Percentiles rank a stretch among this genome's conserved stretches.
phyloP scores from a whole-genome alignment of 2,888 invertebrate genomes.

The Linyphia triangularis region DNA sequence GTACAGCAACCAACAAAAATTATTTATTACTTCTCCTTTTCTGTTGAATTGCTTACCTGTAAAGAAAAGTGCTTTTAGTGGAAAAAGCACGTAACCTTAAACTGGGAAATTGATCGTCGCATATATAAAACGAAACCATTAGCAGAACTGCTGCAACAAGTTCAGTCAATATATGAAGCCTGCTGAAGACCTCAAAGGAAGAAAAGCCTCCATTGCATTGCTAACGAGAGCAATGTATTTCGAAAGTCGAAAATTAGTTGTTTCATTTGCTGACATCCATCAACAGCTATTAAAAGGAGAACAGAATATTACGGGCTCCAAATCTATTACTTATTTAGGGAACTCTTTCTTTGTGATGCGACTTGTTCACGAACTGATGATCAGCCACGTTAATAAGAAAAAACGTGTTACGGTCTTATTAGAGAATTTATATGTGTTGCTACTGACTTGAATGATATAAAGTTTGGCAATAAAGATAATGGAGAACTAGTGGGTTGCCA shows the following conservation, averaged over 20 bases:
- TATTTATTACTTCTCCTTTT: background rate
- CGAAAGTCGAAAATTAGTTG: background rate
- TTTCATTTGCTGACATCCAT: constrained; percentile 17
- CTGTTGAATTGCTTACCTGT: constrained; percentile 3
- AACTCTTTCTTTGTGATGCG: background rate
- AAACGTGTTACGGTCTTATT: background rate
- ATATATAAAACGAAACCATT: constrained; percentile 9
- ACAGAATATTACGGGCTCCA: background rate
- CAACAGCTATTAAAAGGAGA: background rate
- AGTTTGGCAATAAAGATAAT: background rate
- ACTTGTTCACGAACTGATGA: background rate
- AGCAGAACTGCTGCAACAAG: constrained; percentile 14
- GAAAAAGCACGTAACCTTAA: constrained; percentile 12
- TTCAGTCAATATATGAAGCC: background rate
- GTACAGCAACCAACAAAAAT: background rate
- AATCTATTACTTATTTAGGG: background rate
- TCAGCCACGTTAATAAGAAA: background rate
- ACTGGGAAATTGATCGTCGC: constrained; percentile 15
- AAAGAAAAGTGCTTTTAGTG: background rate
- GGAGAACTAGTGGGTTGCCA: background rate
- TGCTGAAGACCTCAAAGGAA: background rate
- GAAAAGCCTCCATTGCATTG: constrained; percentile 9
- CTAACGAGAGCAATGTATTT: background rate
- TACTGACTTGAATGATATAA: background rate
- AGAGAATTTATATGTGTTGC: background rate